phyloP scores from a whole-genome alignment of 2,113 vertebrate species.

The Dasyornis broadbenti region DNA sequence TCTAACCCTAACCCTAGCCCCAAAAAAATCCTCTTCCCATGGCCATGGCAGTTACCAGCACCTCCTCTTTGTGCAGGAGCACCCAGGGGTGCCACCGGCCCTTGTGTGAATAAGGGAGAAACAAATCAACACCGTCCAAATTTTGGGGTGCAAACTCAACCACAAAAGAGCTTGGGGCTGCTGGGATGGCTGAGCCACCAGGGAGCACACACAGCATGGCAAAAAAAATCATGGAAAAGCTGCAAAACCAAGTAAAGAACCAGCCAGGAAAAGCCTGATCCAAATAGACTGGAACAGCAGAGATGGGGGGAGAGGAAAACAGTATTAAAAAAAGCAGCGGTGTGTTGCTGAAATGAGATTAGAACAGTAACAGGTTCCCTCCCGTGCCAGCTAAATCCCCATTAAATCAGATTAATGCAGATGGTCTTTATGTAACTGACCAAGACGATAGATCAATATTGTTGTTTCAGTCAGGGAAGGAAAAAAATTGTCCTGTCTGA shows the following conservation, averaged over 20 bases:
- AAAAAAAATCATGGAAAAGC: neutral
- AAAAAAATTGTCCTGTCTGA: slow-evolving; percentile 43
- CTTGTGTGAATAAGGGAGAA: neutral
- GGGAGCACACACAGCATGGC: neutral
- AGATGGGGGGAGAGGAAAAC: neutral
- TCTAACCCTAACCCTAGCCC: too few species aligned
- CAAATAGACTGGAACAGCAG: neutral
- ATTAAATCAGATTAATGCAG: slow-evolving; percentile 73
- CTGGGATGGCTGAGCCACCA: neutral
- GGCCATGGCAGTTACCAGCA: neutral
- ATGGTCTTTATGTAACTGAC: slow-evolving; percentile 68
- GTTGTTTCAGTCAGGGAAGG: slow-evolving; percentile 38
- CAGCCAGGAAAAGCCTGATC: neutral
- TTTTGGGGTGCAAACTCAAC: neutral
- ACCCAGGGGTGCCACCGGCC: neutral
- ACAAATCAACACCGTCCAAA: accelerated
- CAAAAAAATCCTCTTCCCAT: neutral
- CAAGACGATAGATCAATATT: slow-evolving; percentile 68
- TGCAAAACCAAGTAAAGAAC: neutral
- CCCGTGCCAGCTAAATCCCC: slow-evolving; percentile 58
- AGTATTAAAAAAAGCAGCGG: slow-evolving; percentile 15
- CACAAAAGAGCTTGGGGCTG: neutral
- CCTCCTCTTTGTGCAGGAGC: neutral
- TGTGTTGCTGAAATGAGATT: slow-evolving; percentile 60
- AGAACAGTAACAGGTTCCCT: slow-evolving; percentile 53